These are phyloP conservation scores for Odontamblyopus rebecca DNA, from an alignment of 2,797 vertebrate genomes.

Conservation along the genomic window DNA sequence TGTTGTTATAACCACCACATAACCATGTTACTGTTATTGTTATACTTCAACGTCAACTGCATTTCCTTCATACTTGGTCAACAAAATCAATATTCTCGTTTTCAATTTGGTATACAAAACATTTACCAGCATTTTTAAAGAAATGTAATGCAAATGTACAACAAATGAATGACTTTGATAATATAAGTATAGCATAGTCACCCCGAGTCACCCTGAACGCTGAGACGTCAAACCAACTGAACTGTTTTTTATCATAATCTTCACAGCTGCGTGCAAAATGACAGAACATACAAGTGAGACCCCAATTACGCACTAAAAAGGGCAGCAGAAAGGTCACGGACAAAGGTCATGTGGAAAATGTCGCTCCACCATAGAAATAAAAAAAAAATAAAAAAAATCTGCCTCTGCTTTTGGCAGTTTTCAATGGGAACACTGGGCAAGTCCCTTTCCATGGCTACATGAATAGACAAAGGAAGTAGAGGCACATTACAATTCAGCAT, in stretches of 20 bases:
- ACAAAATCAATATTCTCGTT: background rate
- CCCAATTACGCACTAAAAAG: constrained; percentile 65
- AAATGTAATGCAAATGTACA: background rate
- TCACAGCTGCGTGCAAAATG: constrained; percentile 26
- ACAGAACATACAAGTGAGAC: constrained; percentile 57
- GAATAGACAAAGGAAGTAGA: constrained; percentile 21
- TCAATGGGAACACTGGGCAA: constrained; percentile 12
- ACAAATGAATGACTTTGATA: background rate
- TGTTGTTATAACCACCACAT: background rate
- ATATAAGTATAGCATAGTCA: constrained; percentile 5
- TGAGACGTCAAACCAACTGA: constrained; percentile 24
- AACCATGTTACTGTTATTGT: no score
- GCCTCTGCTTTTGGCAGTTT: constrained; percentile 33
- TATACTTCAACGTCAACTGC: background rate
- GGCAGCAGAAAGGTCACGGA: constrained; percentile 64
- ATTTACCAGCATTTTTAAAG: background rate
- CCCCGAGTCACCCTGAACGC: constrained; percentile 18
- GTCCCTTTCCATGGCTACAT: constrained; percentile 15
- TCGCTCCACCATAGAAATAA: constrained; percentile 53
- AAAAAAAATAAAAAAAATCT: constrained; percentile 24
- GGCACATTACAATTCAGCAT: constrained; percentile 27
- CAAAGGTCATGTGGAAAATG: constrained; percentile 68
- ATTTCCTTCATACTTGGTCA: background rate
- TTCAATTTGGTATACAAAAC: background rate
- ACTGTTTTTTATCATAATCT: constrained; percentile 35